A percentile compares a stretch with the other conserved stretches of the same genome.
Conservation (phyloP, 1,140 invertebrate species). For the Lasioglossum albipes region DNA sequence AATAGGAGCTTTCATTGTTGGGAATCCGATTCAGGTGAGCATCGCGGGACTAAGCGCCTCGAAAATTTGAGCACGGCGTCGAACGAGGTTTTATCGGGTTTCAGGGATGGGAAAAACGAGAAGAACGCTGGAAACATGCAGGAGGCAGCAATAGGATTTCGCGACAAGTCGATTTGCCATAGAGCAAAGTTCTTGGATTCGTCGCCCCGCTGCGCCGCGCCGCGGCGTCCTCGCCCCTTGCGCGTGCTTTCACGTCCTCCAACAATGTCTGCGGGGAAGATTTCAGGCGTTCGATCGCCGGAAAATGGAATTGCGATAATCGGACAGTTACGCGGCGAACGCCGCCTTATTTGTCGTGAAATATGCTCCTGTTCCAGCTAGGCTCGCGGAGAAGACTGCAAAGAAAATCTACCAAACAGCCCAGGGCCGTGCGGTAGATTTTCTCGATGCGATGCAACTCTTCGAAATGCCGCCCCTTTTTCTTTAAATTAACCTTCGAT, state of each 20-base stretch:
- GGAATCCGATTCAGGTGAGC: slow-evolving; percentile 24
- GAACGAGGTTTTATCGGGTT: slow-evolving; percentile 59
- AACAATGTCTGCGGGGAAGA: slow-evolving; percentile 38
- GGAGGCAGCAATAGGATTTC: slow-evolving; percentile 60
- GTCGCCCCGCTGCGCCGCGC: slow-evolving; percentile 24
- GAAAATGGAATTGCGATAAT: neutral
- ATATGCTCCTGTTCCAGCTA: neutral
- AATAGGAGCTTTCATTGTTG: slow-evolving; percentile 9
- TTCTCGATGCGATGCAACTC: too few relatives aligned
- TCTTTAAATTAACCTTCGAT: too few relatives aligned
- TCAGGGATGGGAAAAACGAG: slow-evolving; percentile 28
- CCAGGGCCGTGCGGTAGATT: too few relatives aligned
- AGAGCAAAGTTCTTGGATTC: slow-evolving; percentile 61
- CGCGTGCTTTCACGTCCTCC: slow-evolving; percentile 30
- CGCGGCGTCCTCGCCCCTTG: slow-evolving; percentile 26
- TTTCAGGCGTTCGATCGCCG: slow-evolving; percentile 41
- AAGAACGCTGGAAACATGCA: slow-evolving; percentile 56
- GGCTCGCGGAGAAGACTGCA: too few relatives aligned
- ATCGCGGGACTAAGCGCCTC: slow-evolving; percentile 42
- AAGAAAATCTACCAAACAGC: too few relatives aligned
- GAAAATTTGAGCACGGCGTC: slow-evolving; percentile 43
- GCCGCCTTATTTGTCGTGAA: neutral
- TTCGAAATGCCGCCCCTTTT: too few relatives aligned
- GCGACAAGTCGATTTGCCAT: slow-evolving; percentile 64
- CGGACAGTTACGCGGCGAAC: neutral